Conservation (phyloP, 2,113 vertebrate species). For the Bufo bufo region DNA sequence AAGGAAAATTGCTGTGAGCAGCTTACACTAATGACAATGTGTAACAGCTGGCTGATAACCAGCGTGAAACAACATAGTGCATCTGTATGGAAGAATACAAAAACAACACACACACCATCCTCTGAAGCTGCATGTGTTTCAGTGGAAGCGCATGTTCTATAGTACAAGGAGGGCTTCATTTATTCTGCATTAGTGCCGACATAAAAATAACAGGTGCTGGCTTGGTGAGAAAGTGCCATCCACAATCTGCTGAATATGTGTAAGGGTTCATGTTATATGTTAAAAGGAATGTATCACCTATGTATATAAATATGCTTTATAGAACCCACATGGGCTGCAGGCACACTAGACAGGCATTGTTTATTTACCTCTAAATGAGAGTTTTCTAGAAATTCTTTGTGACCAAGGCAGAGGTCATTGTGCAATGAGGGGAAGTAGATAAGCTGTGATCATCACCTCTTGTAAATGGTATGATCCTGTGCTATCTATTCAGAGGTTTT, state of each 20-base stretch:
- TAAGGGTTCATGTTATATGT: neutral
- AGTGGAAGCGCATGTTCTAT: neutral
- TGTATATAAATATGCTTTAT: too few species aligned
- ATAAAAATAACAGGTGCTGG: neutral
- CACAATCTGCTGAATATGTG: neutral
- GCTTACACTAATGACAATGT: slow-evolving; percentile 10
- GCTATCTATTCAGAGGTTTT: too few species aligned
- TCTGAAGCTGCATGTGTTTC: slow-evolving; percentile 10
- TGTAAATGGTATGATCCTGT: too few species aligned
- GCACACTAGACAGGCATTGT: too few species aligned
- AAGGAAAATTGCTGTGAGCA: neutral
- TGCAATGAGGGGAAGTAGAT: too few species aligned
- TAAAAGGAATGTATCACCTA: neutral
- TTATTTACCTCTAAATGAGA: too few species aligned
- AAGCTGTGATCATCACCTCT: too few species aligned
- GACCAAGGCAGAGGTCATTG: too few species aligned
- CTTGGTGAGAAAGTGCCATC: neutral
- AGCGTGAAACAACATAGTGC: slow-evolving; percentile 3
- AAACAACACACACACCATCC: neutral
- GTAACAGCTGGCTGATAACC: slow-evolving; percentile 22
- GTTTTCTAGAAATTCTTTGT: too few species aligned
- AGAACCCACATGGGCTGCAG: too few species aligned
- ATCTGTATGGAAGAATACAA: slow-evolving; percentile 20
- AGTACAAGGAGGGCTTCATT: neutral
- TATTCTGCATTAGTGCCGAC: neutral